Base-by-base conservation (phyloP, 1,140 invertebrate genomes). In the Ceratina australensis region DNA sequence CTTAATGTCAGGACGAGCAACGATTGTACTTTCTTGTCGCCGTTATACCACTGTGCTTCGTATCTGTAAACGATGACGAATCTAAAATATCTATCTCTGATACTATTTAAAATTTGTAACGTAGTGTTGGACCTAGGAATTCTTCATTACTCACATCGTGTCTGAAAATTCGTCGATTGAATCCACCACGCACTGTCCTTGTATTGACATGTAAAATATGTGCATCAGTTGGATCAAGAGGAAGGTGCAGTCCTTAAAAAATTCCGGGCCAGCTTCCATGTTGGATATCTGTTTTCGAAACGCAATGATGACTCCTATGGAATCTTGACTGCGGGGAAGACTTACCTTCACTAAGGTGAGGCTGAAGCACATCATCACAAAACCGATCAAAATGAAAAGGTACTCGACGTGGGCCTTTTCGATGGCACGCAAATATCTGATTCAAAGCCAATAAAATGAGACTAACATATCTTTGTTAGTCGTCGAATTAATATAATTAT, bases 301-400 rank as follows among this genome's bases (percentile, higher is more conserved):
- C n/a, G n/a, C 52, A 18, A 16, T 54, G 16, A 54, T 54, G 15
- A 18, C n/a, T n/a, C 52, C n/a, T 54, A 1, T n/a, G 3, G 15
- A 54, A 54, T 54, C 16, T 54, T n/a, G 52, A 10, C 3, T 0
- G 5, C 16, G 52, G 10, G 18, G 13, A 49, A n/a, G 28, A 7
- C 28, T 71, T n/a, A 71, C 68, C 68, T 59, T 59, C 2, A 47
- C 12, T 16, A 71, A 24, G 1, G 66, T 54, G 16, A 56, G 22
- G 18, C 50, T 56, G 47, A 68, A 33, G 13, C 10, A 15, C 7
- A 54, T 10, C 18, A 26, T 52, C 52, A 52, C n/a, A 4, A 67
- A 13, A 7, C 16, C 18, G 22, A 67, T 54, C 4, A 18, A n/a
- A 3, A 67, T 13, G 15, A 67, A 28, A 28, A 67, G 24, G 13